Percentiles rank a stretch among this genome's conserved stretches.
These are phyloP conservation scores for Oscheius sp. DNA, from an alignment of 2,888 invertebrate genomes.

Conservation along the genomic window DNA sequence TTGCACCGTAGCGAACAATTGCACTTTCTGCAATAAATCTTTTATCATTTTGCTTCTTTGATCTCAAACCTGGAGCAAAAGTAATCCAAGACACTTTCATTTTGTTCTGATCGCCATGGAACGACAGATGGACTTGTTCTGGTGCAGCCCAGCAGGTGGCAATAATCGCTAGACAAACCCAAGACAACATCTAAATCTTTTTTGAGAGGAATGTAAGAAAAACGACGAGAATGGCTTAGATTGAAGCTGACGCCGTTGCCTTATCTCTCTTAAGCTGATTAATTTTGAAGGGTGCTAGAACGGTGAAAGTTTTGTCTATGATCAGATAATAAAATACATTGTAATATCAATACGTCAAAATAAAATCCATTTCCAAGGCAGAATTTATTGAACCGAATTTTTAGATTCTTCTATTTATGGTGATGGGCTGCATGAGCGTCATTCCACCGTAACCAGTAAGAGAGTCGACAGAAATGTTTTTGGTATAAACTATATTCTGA, in stretches of 20 bases:
- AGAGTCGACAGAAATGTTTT: not conserved
- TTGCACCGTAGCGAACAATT: too few species aligned
- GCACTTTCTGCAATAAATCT: too few species aligned
- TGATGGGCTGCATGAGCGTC: conserved; percentile 21
- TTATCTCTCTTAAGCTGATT: conserved; percentile 19
- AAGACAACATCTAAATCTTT: not conserved
- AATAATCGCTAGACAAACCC: not conserved
- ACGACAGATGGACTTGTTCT: conserved; percentile 63
- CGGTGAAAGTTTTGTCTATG: not conserved
- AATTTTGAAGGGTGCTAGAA: not conserved
- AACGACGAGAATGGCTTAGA: not conserved
- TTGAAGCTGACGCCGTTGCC: conserved; percentile 2
- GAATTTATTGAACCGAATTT: not conserved
- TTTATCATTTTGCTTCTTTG: too few species aligned
- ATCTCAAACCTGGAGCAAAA: conserved; percentile 36
- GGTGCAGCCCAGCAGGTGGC: conserved; percentile 25
- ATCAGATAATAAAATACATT: not conserved
- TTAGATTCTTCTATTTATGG: not conserved
- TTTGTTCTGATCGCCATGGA: conserved; percentile 48
- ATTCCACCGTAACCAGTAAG: conserved; percentile 1
- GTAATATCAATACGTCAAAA: not conserved
- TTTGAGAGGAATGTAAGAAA: not conserved
- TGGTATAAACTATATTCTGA: not conserved
- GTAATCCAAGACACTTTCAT: conserved; percentile 65
- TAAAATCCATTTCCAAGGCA: not conserved